Conservation (phyloP, 2,888 invertebrate species). For the Leucophora obtusa region DNA sequence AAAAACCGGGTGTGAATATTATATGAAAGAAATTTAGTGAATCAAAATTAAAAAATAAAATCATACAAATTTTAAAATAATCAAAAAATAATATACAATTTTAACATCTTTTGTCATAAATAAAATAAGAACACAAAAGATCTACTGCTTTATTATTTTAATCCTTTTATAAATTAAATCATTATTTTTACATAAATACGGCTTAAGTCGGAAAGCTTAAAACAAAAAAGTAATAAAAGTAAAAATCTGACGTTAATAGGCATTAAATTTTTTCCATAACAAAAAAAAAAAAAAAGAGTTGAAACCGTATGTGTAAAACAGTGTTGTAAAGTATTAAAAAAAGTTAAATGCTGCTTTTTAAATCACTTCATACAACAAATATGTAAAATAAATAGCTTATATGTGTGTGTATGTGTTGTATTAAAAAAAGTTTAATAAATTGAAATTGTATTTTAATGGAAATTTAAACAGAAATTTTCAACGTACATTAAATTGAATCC, state of each 20-base stretch:
- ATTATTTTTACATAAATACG: slow-evolving; percentile 23
- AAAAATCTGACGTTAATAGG: background rate
- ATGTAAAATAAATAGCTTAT: background rate
- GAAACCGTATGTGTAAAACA: background rate
- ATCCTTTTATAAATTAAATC: slow-evolving; percentile 14
- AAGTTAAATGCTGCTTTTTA: background rate
- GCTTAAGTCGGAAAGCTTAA: background rate
- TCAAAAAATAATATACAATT: background rate
- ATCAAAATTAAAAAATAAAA: background rate
- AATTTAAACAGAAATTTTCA: too few species aligned
- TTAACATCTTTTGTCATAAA: background rate
- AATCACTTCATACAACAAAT: background rate
- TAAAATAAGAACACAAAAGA: background rate
- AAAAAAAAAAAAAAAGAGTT: background rate
- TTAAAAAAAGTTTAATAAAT: too few species aligned
- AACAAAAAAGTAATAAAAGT: background rate
- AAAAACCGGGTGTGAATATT: background rate
- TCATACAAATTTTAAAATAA: background rate
- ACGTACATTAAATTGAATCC: background rate
- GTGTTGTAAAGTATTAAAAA: background rate
- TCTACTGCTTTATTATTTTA: background rate
- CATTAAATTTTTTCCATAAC: background rate
- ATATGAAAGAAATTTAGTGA: background rate
- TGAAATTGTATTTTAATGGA: too few species aligned
- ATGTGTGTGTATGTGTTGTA: background rate